Conservation (phyloP, 2,797 vertebrate species). For the Crotalus adamanteus region DNA sequence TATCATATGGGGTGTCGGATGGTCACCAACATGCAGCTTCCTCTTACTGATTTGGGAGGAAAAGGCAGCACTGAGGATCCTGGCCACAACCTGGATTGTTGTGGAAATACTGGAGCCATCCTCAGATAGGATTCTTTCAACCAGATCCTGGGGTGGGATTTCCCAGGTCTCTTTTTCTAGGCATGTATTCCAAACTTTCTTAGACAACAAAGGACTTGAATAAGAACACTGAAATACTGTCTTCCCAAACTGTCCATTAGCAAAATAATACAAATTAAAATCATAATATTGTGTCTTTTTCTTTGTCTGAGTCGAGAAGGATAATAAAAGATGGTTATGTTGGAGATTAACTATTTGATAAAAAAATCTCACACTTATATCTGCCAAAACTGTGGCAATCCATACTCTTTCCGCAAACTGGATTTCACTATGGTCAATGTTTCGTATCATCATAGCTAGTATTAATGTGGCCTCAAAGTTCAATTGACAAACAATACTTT, state of each 20-base stretch:
- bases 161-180: not conserved
- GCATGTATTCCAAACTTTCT: not conserved
- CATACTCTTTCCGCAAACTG: too few species aligned
- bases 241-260: not conserved
- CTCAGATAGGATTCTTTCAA: not conserved
- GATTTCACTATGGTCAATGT: too few species aligned
- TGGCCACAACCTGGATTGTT: not conserved
- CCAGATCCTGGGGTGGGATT: not conserved
- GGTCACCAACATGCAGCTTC: fast-evolving
- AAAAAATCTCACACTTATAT: not conserved
- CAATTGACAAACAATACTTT: too few species aligned
- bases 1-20: too few species aligned
- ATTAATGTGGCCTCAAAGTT: too few species aligned
- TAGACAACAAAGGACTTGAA: not conserved
- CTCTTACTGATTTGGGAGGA: not conserved
- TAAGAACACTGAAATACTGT: not conserved
- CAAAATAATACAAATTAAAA: not conserved
- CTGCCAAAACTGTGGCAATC: too few species aligned
- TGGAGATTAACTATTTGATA: not conserved
- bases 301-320: not conserved
- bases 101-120: not conserved
- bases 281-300: not conserved
- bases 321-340: not conserved
- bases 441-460: too few species aligned
- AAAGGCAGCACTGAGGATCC: not conserved